These are phyloP conservation scores for Haliaeetus leucogaster DNA, from an alignment of 2,113 vertebrate species.

Conservation along the genomic window DNA sequence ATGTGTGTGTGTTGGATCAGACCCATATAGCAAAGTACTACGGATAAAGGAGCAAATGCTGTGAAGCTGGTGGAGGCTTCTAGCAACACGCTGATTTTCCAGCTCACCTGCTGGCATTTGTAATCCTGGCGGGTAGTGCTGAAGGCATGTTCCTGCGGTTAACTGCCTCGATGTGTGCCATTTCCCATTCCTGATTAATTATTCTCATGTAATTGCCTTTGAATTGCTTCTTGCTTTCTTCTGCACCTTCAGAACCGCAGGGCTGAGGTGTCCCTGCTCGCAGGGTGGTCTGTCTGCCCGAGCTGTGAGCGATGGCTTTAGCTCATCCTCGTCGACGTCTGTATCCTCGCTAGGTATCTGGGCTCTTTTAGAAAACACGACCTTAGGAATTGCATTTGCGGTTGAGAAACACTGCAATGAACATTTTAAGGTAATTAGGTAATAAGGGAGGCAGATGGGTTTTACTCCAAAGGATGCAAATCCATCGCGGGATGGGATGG, in stretches of 20 bases:
- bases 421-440: neutral
- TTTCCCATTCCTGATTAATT: neutral
- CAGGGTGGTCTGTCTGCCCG: neutral
- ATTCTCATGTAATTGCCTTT: neutral
- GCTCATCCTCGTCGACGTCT: neutral
- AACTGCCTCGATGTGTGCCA: neutral
- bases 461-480: neutral
- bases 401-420: neutral
- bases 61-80: neutral
- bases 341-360: neutral
- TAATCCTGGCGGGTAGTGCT: neutral
- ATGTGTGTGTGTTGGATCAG: neutral
- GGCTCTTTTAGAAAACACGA: neutral
- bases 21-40: fast-evolving
- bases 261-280: neutral
- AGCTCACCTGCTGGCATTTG: neutral
- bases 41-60: neutral
- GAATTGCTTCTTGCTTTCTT: neutral
- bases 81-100: neutral
- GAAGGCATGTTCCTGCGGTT: neutral
- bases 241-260: neutral
- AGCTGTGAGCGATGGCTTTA: neutral
- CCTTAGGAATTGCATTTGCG: neutral
- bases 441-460: neutral
- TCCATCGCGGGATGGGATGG: no score